Base-by-base conservation (phyloP, 2,797 vertebrate species). In the Fringilla coelebs region DNA sequence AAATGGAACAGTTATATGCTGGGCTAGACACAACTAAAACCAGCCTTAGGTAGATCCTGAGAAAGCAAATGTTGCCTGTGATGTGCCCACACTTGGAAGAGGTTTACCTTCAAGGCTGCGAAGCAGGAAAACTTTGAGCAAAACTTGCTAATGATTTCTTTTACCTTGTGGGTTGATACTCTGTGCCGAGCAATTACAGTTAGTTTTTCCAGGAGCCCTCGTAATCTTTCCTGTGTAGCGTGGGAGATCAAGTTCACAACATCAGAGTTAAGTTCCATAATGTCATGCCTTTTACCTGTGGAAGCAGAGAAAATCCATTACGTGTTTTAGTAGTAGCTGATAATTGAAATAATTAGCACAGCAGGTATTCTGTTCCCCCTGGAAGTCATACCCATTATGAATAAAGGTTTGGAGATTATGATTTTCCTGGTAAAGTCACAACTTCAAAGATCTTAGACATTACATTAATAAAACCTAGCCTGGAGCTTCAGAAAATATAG, bases 301-400 rank as follows among this genome's bases (percentile, higher is more conserved):
- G 98, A 98, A 98, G 98, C 98, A 98, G 97, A 98, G 97, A 98
- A 99, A 99, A 99, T 99, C 99, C 98, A 99, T 99, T 98, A 98
- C 98, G 88, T 98, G 98, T 98, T 99, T 99, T 99, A 98, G 98
- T 98, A 98, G 98, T 97, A 96, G 98, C 98, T 98, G 97, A 98
- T 98, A 98, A 99, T 98, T 98, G 98, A 98, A 99, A 99, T 99
- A 99, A 99, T 99, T 99, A 99, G 99, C 99, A 98, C 99, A 99
- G 99, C 98, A 98, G 98, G 99, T 98, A 99, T 98, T 98, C 98
- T 98, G 98, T 98, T 98, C 98, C 98, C 98, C 98, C 98, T 99
- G 98, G 98, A 99, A 99, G 98, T 99, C 98, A 98, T 98, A 98
- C 98, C 98, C 98, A 98, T 99, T 99, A 99, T 98, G 98, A 99